Percentiles rank a stretch among this genome's conserved stretches.
Conservation (phyloP, 2,797 vertebrate species). For the Takifugu rubripes region DNA sequence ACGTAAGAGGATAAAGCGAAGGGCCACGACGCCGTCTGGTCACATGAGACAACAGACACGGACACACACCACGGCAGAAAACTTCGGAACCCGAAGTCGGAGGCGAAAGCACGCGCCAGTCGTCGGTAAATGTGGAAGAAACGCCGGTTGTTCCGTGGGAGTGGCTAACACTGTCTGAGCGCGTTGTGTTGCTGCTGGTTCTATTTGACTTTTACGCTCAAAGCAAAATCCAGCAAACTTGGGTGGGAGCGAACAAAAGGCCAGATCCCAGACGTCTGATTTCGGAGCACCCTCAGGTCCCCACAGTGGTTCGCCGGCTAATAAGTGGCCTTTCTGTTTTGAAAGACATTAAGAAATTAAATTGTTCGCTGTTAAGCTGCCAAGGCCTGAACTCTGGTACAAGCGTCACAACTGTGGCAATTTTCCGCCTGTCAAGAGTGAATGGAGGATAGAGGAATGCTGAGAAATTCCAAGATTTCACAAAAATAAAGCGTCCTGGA, state of each 20-base stretch:
- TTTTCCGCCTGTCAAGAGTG: conserved; percentile 31
- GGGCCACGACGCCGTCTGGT: conserved; percentile 39
- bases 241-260: conserved; percentile 9
- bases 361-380: background rate
- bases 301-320: background rate
- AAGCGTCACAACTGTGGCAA: conserved; percentile 28
- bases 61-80: conserved; percentile 14
- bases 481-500: conserved; percentile 19
- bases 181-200: too few relatives aligned
- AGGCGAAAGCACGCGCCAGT: background rate
- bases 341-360: background rate
- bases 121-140: background rate
- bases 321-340: background rate
- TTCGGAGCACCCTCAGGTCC: background rate
- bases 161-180: too few relatives aligned
- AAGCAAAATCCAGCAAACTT: background rate
- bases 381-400: conserved; percentile 25
- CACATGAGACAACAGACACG: conserved; percentile 24
- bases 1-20: conserved; percentile 57
- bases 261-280: too few relatives aligned
- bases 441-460: conserved; percentile 40
- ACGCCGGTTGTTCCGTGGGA: too few relatives aligned
- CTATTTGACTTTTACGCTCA: too few relatives aligned
- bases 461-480: conserved; percentile 3
- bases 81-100: background rate